Base-by-base conservation (phyloP, 2,797 vertebrate species). In the Gymnoscopelus braueri region DNA sequence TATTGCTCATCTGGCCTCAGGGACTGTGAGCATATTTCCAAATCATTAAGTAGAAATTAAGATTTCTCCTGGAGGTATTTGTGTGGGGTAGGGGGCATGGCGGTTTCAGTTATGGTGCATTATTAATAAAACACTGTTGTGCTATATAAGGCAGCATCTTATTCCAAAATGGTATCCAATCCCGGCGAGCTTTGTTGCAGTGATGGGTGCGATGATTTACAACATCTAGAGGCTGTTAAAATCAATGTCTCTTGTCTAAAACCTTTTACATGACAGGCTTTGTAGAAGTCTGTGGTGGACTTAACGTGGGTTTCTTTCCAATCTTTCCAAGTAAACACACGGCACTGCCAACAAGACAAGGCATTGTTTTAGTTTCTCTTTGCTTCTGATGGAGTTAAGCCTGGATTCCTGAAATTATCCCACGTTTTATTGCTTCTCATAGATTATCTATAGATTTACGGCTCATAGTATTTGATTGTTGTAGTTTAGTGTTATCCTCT, bases 11-110 rank as follows among this genome's bases (percentile, higher is more conserved):
- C 10, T 71, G n/a, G 80, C 87, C 84, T 48, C 60, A n/a, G 83
- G 80, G 75, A 69, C 63, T 72, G 39, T 57, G 70, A 83, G 78
- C 65, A 60, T 74, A 69, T 84, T 80, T 85, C 74, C 69, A 81
- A 84, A 86, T 85, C 71, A 84, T 88, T 74, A 80, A 71, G 75
- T 63, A 69, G 68, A 80, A 85, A 82, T 89, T 82, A 64, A 82
- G 39, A 71, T 79, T 60, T 69, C 60, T 78, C 70, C 75, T 68
- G 3, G 39, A 10, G 39, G 39, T 44, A 10, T 44, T 44, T 44
- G 7, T 44, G 39, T 44, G 39, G 39, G 39, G 5, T 44, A 44
- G 39, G 9, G 32, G 49, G 48, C 65, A 55, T 35, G 26, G 55
- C 19, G 0, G 3, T 44, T 44, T 44, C 44, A 75, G 63, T 12